Base-by-base conservation (phyloP, 2,888 invertebrate genomes). In the Tridacna gigas region DNA sequence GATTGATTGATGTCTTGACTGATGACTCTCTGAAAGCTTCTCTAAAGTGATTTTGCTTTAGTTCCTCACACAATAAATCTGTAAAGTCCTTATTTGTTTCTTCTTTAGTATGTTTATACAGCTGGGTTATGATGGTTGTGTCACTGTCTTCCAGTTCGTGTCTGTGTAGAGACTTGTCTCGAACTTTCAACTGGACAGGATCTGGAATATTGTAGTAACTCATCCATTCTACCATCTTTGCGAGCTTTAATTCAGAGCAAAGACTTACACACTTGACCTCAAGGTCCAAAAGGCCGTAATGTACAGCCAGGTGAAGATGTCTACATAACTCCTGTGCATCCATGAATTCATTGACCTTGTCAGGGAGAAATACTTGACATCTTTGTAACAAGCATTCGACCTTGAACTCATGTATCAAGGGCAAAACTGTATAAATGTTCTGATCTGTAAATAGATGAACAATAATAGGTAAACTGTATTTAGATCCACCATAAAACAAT, bases 301-400 rank as follows among this genome's bases (percentile, higher is more conserved):
- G 25, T 37, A 65, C 65, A 26, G 65, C 65, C 9, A 65, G 65
- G 65, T 65, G 28, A 20, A 65, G 65, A 65, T 65, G 65, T 15
- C 26, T 26, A 20, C 65, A 26, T 15, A 65, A 65, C 20, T 20
- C 26, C 26, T 65, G 5, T 25, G 65, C 65, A 65, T 65, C 26
- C 65, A 15, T 65, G 15, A 28, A 65, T 13, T 26, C 25, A 20
- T 26, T 11, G 28, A 65, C 26, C 12, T 15, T 12, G 28, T 65
- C 28, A 26, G 65, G 65, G 3, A 65, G 20, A 25, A 65, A 11
- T 2, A 65, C 65, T 26, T 28, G 20, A 28, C 65, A 65, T 65
- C 25, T 25, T 22, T 11, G 25, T 28, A 65, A 11, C 15, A 65
- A 13, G 11, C 26, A 26, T 26, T 65, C 65, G 2, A 28, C 28